Evolutionary conservation across 2,797 vertebrate genomes (phyloP).

Genomic region (Myripristis murdjan): DNA sequence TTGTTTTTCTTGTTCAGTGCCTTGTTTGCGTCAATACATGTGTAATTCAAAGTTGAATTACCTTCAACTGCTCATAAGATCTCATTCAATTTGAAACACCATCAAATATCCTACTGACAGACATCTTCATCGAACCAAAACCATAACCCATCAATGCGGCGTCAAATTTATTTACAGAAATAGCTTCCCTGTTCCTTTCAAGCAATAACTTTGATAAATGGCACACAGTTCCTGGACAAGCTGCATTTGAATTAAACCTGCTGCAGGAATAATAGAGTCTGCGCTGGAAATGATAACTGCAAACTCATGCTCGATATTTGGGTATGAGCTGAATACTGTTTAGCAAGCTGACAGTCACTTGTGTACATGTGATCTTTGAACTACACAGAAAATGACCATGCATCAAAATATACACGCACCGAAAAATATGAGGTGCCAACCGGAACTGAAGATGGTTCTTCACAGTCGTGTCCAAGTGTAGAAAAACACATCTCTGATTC

Average conservation of each 20-base stretch:
- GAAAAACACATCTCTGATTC: too few relatives aligned
- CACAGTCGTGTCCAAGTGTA: too few relatives aligned
- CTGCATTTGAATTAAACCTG: conserved; percentile 35
- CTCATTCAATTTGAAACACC: conserved; percentile 49
- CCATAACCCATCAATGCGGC: conserved; percentile 47
- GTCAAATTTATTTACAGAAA: conserved; percentile 60
- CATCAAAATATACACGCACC: conserved; percentile 2
- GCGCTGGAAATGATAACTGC: background rate
- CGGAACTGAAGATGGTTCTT: too few relatives aligned
- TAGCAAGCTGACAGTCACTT: background rate
- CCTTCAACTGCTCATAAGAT: conserved; percentile 9
- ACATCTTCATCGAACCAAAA: conserved; percentile 57
- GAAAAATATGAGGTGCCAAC: too few relatives aligned
- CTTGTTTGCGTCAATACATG: conserved; percentile 57
- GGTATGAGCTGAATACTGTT: background rate
- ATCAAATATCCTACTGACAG: conserved; percentile 32
- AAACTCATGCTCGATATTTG: background rate
- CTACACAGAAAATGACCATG: background rate
- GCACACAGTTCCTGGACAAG: conserved; percentile 25
- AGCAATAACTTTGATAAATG: conserved; percentile 61
- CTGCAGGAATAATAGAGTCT: conserved; percentile 16
- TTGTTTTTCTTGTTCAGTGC: conserved; percentile 13
- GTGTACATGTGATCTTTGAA: conserved; percentile 1
- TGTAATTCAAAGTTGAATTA: conserved; percentile 47
- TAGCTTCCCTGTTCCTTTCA: conserved; percentile 47